Evolutionary conservation across 2,113 vertebrate species (phyloP).

Genomic region (Rhynchopsitta pachyrhyncha): DNA sequence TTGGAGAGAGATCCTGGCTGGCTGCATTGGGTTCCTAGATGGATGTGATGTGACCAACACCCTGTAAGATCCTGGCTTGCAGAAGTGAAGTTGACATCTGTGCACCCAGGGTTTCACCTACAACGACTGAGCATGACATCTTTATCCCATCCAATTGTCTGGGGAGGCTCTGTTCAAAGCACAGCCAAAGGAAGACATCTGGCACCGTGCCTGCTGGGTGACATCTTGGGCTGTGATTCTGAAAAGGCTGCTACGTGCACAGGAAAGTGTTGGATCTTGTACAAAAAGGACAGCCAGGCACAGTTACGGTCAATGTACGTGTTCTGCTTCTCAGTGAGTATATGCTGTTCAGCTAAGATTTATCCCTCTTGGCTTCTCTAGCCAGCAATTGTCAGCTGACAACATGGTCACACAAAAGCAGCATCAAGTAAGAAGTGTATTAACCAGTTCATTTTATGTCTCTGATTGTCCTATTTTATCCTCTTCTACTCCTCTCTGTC

Average conservation of each 20-base stretch:
- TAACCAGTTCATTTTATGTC: not conserved
- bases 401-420: rapidly evolving
- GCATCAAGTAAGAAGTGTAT: not conserved
- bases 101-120: not conserved
- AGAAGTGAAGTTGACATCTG: not conserved
- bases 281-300: not conserved
- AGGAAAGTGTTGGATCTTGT: not conserved
- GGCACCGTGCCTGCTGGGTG: not conserved
- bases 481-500: not conserved
- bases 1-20: not conserved
- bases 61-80: not conserved
- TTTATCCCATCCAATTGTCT: not conserved
- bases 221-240: not conserved
- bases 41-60: not conserved
- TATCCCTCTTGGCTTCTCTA: not conserved
- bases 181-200: not conserved
- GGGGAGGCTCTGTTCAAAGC: not conserved
- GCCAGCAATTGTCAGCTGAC: not conserved
- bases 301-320: not conserved
- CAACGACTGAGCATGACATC: rapidly evolving
- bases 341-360: not conserved
- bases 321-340: not conserved
- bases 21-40: not conserved
- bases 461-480: not conserved
- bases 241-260: not conserved